Evolutionary conservation across 2,888 invertebrate genomes (phyloP), one percentile per base, ranked within the genome.

Genomic region (Atrina japonica): DNA sequence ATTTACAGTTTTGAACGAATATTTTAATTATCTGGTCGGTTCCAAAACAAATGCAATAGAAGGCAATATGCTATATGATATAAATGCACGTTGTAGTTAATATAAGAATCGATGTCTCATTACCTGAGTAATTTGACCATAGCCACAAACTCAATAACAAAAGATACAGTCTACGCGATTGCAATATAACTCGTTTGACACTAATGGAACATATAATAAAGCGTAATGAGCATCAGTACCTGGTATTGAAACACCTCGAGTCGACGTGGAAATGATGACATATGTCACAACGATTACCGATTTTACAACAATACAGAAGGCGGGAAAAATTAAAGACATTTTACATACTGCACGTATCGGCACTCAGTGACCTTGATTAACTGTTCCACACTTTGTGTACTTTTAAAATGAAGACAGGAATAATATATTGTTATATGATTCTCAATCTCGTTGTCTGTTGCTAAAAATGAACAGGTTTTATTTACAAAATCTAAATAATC

Each of bases 201-300:
- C 61, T 61, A 61, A 61, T 61, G 61, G 61, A 61, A 61, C 41
- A 47, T 43, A 47, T 61, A 61, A 61, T 61, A 25, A 61, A 43
- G 49, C 47, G 25, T 56, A 56, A 56, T 56, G 56, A 56, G 56
- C 56, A 56, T 56, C 56, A 56, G 40, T 40, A 40, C 23, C 40
- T 35, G 35, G 23, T 35, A 56, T 56, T 56, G 56, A 56, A 56
- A 56, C 56, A 56, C 56, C 56, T 56, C 40, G 21, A 35, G 25
- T 27, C 23, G 41, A 27, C 61, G 49, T 61, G 61, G 61, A 61
- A 61, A 61, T 47, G 18, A 30, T 61, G 61, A 49, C 61, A 61
- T 61, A 61, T 61, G 61, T 61, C 61, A 61, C 21, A 49, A 11
- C 29, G 18, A 41, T 29, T 35, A 49, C 47, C 61, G 43, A 61